Evolutionary conservation across 2,113 vertebrate species (phyloP), one percentile per base, ranked within the genome.

Genomic region (Gallinago media): DNA sequence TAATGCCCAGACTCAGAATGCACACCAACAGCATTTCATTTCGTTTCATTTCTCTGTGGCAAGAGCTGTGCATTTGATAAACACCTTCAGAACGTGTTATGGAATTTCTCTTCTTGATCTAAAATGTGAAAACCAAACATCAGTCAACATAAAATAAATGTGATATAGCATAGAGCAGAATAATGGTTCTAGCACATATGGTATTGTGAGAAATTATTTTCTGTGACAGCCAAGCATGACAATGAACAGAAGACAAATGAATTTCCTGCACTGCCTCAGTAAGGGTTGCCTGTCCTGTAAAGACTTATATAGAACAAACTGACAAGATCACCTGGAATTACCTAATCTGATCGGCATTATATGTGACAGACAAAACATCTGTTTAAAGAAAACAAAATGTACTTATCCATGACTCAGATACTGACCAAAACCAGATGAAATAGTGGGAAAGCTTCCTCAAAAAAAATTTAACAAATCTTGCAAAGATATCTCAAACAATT

Each of bases 281-380:
- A 93, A 67, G 67, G 68, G 86, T 31, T 90, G 63, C 55, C 49
- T 91, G 70, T 84, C 78, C 96, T 91, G 47, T 83, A 87, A 95
- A 95, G 56, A 63, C 89, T 89, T 96, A 87, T 6, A 85, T n/a
- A 78, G 83, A 96, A 86, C 62, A 94, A 94, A 92, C 82, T 96
- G 90, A 94, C 88, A 94, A 89, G 63, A 96, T 97, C 91, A 95
- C 92, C 77, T 95, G 82, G 88, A 97, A 95, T 96, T 88, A 95
- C 91, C 92, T 96, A 95, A 96, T 88, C 85, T 94, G 83, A 94
- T 61, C 10, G 54, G 91, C 85, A 97, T 97, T 97, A 75, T 32
- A 72, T 89, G 36, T 96, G 94, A 94, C 97, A 97, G 89, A 95
- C 73, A 87, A 95, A 96, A 96, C 77, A 96, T 96, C 77, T 85